These are phyloP conservation scores for Camponotus fellah DNA, from an alignment of 2,888 invertebrate species.

Conservation along the genomic window DNA sequence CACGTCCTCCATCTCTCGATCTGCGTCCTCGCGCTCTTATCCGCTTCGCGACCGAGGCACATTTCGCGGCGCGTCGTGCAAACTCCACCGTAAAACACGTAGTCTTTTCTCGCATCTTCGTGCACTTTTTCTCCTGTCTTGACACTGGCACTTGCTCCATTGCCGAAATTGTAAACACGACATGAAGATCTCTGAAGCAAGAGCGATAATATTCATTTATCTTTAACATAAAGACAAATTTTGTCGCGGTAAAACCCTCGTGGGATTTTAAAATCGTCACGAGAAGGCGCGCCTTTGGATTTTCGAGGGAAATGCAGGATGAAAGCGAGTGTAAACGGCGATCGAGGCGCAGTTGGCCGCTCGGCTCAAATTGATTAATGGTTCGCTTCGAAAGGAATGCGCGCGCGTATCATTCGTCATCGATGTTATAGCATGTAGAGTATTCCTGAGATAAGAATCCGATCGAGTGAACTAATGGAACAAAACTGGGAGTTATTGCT, in stretches of 20 bases:
- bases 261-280: neutral
- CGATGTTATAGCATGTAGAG: slow-evolving; percentile 59
- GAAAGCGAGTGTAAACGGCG: neutral
- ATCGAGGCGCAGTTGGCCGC: slow-evolving; percentile 20
- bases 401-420: slow-evolving; percentile 72
- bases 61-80: slow-evolving; percentile 57
- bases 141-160: slow-evolving; percentile 15
- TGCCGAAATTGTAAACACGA: neutral
- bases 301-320: neutral
- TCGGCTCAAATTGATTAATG: slow-evolving; percentile 39
- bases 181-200: neutral
- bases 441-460: slow-evolving; percentile 63
- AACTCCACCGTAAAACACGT: slow-evolving; percentile 50
- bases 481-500: slow-evolving; percentile 73
- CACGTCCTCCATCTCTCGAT: slow-evolving; percentile 44
- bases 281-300: neutral
- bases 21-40: slow-evolving; percentile 63
- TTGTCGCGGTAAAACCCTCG: neutral
- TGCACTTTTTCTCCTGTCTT: slow-evolving; percentile 12
- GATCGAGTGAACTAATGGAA: slow-evolving; percentile 71
- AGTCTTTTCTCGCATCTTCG: slow-evolving; percentile 37
- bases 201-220: neutral
- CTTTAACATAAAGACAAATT: neutral
- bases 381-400: slow-evolving; percentile 52
- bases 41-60: slow-evolving; percentile 42